These are phyloP conservation scores for Dipodomys ordii DNA, from an alignment of 2,113 vertebrate genomes.

Conservation along the genomic window DNA sequence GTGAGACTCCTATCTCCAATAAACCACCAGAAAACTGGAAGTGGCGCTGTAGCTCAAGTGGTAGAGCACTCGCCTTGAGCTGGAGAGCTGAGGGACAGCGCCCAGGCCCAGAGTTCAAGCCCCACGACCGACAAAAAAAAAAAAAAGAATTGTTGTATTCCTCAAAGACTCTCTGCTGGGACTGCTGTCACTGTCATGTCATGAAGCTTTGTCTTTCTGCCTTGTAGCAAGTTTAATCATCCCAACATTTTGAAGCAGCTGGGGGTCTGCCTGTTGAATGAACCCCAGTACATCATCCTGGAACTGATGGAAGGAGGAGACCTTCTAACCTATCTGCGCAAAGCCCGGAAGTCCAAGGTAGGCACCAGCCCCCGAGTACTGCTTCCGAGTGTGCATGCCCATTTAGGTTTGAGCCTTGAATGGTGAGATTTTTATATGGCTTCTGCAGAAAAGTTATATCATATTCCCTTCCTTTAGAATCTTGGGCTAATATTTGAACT, in stretches of 20 bases:
- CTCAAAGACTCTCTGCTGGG: neutral
- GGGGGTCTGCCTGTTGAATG: conserved; percentile 87
- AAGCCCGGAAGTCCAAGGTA: conserved; percentile 84
- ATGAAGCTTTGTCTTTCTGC: conserved; percentile 30
- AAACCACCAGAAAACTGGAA: too few species aligned
- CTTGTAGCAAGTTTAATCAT: conserved; percentile 88
- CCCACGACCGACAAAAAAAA: too few species aligned
- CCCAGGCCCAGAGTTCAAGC: too few species aligned
- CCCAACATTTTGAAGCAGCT: conserved; percentile 89
- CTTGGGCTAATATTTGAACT: neutral
- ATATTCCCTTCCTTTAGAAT: conserved; percentile 24
- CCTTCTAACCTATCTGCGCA: conserved; percentile 87
- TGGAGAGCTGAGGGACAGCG: too few species aligned
- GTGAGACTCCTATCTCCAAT: too few species aligned
- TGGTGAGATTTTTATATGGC: neutral
- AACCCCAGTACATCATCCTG: conserved; percentile 89
- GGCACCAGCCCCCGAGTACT: neutral
- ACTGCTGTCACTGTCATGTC: rapidly evolving
- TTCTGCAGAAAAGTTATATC: neutral
- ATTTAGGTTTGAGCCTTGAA: neutral
- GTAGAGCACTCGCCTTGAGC: too few species aligned
- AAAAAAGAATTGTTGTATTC: neutral
- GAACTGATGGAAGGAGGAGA: conserved; percentile 91
- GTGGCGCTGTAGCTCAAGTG: too few species aligned
- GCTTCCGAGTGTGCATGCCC: neutral